Base-by-base conservation (phyloP, 1,140 invertebrate species). In the Nasonia vitripennis region DNA sequence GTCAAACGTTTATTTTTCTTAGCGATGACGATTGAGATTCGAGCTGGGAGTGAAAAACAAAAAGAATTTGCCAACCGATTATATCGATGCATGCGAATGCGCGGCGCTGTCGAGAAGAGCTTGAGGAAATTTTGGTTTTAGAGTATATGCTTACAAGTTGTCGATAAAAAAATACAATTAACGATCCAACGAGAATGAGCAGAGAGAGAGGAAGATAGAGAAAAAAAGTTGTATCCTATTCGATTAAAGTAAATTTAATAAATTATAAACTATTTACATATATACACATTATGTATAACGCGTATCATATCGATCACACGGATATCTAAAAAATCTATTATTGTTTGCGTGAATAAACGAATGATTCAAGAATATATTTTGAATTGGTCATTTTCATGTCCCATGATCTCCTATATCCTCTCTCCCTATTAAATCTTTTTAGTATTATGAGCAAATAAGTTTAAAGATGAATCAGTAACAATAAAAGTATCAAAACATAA, bases 341-440 rank as follows among this genome's bases (percentile, higher is more conserved):
- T 91, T 91, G 89, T 91, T 91, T 91, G 90, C 89, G 89, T 91
- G 90, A 91, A 92, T 91, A 92, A 91, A 92, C 88, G 88, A 86
- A 89, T 90, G 89, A 91, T 90, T 90, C 87, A 91, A 90, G 87
- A 90, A 88, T 87, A 83, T 79, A 31, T 71, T 27, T n/a, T 41
- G 83, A 80, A 27, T 84, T 85, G 78, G 85, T 84, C 70, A 83
- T 88, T 87, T 79, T 11, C 45, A 27, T 14, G 11, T 62, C 10
- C 20, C 20, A 75, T 51, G 51, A 14, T 10, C 23, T 17, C 34
- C 3, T 6, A 9, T 37, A 45, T 9, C 37, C 41, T 34, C 68
- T 71, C 14, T 48, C 27, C 11, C 31, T 11, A 68, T 68, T 23
- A 2, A 68, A 11, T 68, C 5, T 68, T 10, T 68, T 68, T 68